phyloP scores from a whole-genome alignment of 1,140 invertebrate species.

The Scaptodrosophila lebanonensis region DNA sequence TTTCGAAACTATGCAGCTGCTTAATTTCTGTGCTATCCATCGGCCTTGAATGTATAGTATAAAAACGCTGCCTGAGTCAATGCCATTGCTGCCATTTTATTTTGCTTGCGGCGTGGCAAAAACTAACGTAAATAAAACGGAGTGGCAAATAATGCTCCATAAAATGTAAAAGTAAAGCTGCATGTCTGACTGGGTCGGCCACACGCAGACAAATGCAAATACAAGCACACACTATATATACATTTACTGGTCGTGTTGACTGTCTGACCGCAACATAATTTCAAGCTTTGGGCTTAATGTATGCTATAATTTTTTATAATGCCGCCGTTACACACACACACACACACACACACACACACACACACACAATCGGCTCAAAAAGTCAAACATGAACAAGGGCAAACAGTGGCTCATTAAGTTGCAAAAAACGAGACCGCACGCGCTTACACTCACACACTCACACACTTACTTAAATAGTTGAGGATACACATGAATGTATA shows the following conservation, averaged over 20 bases:
- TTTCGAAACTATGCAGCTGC: too few species aligned
- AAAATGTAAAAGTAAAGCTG: too few species aligned
- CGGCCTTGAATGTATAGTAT: too few species aligned
- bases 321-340: slow-evolving; percentile 32
- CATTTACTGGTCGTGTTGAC: too few species aligned
- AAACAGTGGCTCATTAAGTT: slow-evolving; percentile 14
- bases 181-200: too few species aligned
- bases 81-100: too few species aligned
- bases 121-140: too few species aligned
- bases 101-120: too few species aligned
- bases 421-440: not conserved
- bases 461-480: slow-evolving; percentile 2
- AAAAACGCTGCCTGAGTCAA: too few species aligned
- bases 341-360: slow-evolving; percentile 41
- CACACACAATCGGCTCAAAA: slow-evolving; percentile 44
- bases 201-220: slow-evolving; percentile 18
- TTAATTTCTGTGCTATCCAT: too few species aligned
- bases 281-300: slow-evolving; percentile 41
- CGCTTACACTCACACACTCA: not conserved
- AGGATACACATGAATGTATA: slow-evolving; percentile 37
- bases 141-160: too few species aligned
- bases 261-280: too few species aligned
- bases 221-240: slow-evolving; percentile 17
- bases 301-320: slow-evolving; percentile 52
- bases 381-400: slow-evolving; percentile 29